A percentile compares a stretch with the other conserved stretches of the same genome.
These are phyloP conservation scores for Caloenas nicobarica DNA, from an alignment of 2,113 vertebrate species.

Conservation along the genomic window DNA sequence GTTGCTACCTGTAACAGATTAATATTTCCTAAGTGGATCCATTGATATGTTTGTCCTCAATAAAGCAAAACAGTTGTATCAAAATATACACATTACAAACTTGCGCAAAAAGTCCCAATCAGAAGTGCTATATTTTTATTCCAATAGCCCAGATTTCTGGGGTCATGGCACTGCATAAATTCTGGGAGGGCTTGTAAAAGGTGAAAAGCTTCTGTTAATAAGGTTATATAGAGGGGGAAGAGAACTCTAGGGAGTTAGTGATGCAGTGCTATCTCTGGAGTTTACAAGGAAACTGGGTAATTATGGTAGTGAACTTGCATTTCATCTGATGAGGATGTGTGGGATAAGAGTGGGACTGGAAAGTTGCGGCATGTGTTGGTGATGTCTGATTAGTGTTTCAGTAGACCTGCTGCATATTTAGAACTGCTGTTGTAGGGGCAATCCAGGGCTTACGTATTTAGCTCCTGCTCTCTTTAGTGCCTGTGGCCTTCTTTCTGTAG, in stretches of 20 bases:
- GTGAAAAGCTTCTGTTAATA: neutral
- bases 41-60: neutral
- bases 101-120: neutral
- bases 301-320: neutral
- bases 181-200: neutral
- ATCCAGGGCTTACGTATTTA: neutral
- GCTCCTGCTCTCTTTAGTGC: neutral
- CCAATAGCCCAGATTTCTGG: neutral
- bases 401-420: neutral
- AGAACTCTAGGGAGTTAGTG: neutral
- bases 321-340: neutral
- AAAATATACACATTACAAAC: accelerated
- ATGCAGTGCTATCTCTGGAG: neutral
- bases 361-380: neutral
- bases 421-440: neutral
- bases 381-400: neutral
- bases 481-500: neutral
- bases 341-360: neutral
- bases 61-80: neutral
- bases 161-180: neutral
- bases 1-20: neutral
- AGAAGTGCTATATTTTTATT: neutral
- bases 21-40: neutral
- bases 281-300: neutral
- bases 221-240: neutral